Evolutionary conservation across 2,797 vertebrate species (phyloP).

Genomic region (Sebastes matsubarae): DNA sequence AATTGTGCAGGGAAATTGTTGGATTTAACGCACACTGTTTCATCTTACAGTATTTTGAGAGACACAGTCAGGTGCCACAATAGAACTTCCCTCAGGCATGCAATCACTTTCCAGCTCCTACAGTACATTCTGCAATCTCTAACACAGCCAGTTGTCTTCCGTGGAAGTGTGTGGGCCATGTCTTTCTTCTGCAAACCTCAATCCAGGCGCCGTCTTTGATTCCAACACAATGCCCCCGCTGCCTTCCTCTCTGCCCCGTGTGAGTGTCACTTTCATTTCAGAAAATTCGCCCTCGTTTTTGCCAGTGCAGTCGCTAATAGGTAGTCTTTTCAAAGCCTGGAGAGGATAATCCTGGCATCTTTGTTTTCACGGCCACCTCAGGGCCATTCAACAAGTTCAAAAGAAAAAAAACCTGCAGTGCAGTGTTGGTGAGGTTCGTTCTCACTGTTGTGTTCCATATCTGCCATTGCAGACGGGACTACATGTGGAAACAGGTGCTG

Average conservation of each 20-base stretch:
- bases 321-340: constrained; percentile 54
- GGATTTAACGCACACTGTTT: constrained; percentile 35
- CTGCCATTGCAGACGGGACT: constrained; percentile 33
- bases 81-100: constrained; percentile 52
- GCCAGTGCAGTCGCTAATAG: constrained; percentile 62
- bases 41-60: constrained; percentile 41
- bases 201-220: constrained; percentile 72
- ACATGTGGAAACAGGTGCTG: constrained; percentile 60
- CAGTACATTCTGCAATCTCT: constrained; percentile 49
- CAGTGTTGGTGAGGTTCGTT: constrained; percentile 39
- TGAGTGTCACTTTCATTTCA: constrained; percentile 68
- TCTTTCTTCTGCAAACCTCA: constrained; percentile 63
- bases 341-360: constrained; percentile 66
- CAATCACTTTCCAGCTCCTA: constrained; percentile 55
- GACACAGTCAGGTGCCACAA: constrained; percentile 38
- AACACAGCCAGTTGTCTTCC: constrained; percentile 57
- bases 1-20: constrained; percentile 31
- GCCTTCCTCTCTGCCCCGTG: constrained; percentile 43
- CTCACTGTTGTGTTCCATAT: constrained; percentile 24
- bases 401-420: constrained; percentile 28
- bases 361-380: constrained; percentile 68
- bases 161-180: constrained; percentile 59
- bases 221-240: constrained; percentile 64
- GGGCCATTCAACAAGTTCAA: constrained; percentile 62
- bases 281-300: constrained; percentile 66